Percentiles rank a stretch among this genome's conserved stretches.
Evolutionary conservation across 2,113 vertebrate genomes (phyloP).

Genomic region (Rissa tridactyla): DNA sequence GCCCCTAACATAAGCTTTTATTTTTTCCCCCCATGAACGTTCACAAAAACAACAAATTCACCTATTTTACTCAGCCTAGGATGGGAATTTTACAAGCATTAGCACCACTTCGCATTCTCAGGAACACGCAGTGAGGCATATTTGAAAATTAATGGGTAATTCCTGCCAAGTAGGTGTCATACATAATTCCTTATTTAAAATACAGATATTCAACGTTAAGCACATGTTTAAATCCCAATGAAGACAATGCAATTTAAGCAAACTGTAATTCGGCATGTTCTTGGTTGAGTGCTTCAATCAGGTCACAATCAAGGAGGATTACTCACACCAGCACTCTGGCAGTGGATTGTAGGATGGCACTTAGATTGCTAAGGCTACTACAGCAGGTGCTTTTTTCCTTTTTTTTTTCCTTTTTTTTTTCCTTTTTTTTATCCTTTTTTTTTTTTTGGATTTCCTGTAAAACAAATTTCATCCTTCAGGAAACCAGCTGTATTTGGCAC

Average conservation of each 20-base stretch:
- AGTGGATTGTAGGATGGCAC: neutral
- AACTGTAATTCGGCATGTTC: neutral
- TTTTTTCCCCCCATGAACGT: neutral
- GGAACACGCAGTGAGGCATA: neutral
- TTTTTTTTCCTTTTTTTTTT: neutral
- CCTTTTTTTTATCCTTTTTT: neutral
- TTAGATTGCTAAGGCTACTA: neutral
- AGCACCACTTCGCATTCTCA: neutral
- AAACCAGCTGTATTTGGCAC: slow-evolving; percentile 9
- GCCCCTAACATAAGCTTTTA: neutral
- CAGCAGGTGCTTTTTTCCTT: neutral
- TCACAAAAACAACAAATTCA: neutral
- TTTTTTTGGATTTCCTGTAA: neutral
- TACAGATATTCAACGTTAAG: neutral
- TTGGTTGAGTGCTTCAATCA: neutral
- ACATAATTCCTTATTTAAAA: slow-evolving; percentile 2
- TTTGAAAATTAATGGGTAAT: slow-evolving; percentile 33
- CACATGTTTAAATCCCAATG: neutral
- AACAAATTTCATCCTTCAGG: neutral
- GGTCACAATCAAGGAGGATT: neutral
- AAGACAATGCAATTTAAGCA: neutral
- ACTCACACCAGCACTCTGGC: neutral
- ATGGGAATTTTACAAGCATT: neutral
- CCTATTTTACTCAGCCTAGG: neutral
- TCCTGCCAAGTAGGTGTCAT: slow-evolving; percentile 25